phyloP scores from a whole-genome alignment of 2,888 invertebrate genomes.

The Cryptophagus acutangulus region DNA sequence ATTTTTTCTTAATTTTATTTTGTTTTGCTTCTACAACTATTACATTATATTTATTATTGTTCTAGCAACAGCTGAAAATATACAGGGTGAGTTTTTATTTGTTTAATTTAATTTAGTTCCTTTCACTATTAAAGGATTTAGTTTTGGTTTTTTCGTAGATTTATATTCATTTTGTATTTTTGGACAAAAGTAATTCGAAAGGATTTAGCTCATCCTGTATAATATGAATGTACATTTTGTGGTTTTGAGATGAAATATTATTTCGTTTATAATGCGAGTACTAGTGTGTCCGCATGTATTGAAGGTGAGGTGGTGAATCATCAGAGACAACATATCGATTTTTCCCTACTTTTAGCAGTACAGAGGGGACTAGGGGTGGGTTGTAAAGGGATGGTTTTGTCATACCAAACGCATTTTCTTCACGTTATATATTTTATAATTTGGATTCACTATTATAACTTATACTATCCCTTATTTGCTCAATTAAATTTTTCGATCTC shows the following conservation, averaged over 20 bases:
- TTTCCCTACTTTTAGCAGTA: constrained; percentile 25
- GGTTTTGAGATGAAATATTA: neutral
- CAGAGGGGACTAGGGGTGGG: constrained; percentile 3
- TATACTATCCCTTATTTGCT: too few species aligned
- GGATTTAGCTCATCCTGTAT: constrained; percentile 1
- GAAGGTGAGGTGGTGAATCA: constrained; percentile 30
- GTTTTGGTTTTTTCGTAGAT: neutral
- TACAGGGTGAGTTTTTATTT: neutral
- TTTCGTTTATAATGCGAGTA: neutral
- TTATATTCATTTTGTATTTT: neutral
- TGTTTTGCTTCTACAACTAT: too few species aligned
- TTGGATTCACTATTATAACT: too few species aligned
- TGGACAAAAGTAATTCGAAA: too few species aligned
- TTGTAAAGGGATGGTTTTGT: constrained; percentile 5
- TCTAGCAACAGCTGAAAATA: constrained; percentile 1
- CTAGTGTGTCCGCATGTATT: constrained; percentile 18
- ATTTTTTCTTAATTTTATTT: too few species aligned
- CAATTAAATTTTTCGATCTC: too few species aligned
- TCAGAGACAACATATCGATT: constrained; percentile 31
- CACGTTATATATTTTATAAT: too few species aligned
- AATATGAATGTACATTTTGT: neutral
- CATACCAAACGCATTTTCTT: constrained; percentile 6
- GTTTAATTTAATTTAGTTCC: neutral
- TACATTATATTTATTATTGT: neutral
- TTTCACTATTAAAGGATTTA: too few species aligned